Conservation (phyloP, 1,140 invertebrate genomes). For the Listronotus bonariensis region DNA sequence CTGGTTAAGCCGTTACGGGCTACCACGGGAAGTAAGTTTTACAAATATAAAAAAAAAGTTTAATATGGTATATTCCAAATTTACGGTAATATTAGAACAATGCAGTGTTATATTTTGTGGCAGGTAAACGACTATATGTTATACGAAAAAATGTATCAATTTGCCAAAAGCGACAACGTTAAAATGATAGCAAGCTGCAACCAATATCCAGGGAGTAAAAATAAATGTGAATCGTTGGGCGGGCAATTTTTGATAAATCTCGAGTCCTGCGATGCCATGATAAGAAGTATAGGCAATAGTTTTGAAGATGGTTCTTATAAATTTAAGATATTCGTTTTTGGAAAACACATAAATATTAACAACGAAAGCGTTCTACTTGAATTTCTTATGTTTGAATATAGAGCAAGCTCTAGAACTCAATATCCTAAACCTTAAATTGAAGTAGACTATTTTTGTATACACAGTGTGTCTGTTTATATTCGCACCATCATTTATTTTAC, state of each 20-base stretch:
- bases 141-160: neutral
- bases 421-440: too few species aligned
- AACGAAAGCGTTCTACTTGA: too few species aligned
- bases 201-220: slow-evolving; percentile 16
- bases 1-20: too few species aligned
- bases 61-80: too few species aligned
- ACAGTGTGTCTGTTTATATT: too few species aligned
- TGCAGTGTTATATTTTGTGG: too few species aligned
- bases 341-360: slow-evolving; percentile 49
- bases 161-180: slow-evolving; percentile 3
- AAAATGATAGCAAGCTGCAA: slow-evolving; percentile 15
- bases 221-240: slow-evolving; percentile 31
- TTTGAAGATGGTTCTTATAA: slow-evolving; percentile 32
- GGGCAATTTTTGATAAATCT: slow-evolving; percentile 36
- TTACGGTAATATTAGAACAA: too few species aligned
- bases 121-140: too few species aligned
- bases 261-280: slow-evolving; percentile 28
- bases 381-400: neutral
- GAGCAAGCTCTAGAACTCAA: neutral
- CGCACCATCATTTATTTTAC: too few species aligned
- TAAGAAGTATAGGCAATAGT: slow-evolving; percentile 39
- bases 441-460: too few species aligned
- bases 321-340: slow-evolving; percentile 49
- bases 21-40: too few species aligned
- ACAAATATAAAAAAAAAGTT: too few species aligned